These are phyloP conservation scores for Micromesistius poutassou DNA, from an alignment of 2,797 vertebrate species.

Conservation along the genomic window DNA sequence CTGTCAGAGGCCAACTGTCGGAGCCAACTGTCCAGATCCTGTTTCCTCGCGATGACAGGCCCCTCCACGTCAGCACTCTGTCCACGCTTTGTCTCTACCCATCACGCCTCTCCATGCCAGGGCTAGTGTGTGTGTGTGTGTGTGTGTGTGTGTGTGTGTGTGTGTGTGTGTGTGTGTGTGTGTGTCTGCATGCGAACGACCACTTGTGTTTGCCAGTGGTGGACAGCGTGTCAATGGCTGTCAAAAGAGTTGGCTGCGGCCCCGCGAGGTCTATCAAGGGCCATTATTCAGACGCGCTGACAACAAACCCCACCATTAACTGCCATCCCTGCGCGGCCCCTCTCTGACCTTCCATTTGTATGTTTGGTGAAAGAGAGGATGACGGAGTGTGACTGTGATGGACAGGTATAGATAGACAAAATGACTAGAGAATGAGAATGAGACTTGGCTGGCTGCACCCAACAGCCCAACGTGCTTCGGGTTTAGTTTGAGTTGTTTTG, in stretches of 20 bases:
- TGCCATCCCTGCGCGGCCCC: neutral
- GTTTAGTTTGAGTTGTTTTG: slow-evolving; percentile 34
- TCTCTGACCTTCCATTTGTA: neutral
- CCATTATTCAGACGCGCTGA: slow-evolving; percentile 8
- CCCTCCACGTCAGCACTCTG: slow-evolving; percentile 47
- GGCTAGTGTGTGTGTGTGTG: neutral
- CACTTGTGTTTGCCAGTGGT: too few species aligned
- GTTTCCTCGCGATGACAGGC: slow-evolving; percentile 45
- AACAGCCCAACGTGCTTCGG: slow-evolving; percentile 10
- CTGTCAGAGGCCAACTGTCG: slow-evolving; percentile 54
- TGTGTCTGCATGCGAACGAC: neutral
- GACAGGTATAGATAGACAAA: neutral
- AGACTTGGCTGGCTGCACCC: slow-evolving; percentile 28
- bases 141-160: slow-evolving; percentile 1
- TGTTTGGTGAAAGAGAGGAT: neutral
- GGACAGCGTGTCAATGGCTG: slow-evolving; percentile 28
- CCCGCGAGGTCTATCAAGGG: slow-evolving; percentile 10
- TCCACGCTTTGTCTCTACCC: slow-evolving; percentile 42
- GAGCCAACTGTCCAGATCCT: slow-evolving; percentile 51
- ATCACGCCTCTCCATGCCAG: slow-evolving; percentile 8
- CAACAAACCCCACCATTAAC: slow-evolving; percentile 10
- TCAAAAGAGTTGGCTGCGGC: neutral
- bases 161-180: slow-evolving; percentile 2
- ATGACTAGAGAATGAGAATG: too few species aligned
- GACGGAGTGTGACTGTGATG: slow-evolving; percentile 11